These are phyloP conservation scores for Helostoma temminkii DNA, from an alignment of 2,797 vertebrate genomes.

Conservation along the genomic window DNA sequence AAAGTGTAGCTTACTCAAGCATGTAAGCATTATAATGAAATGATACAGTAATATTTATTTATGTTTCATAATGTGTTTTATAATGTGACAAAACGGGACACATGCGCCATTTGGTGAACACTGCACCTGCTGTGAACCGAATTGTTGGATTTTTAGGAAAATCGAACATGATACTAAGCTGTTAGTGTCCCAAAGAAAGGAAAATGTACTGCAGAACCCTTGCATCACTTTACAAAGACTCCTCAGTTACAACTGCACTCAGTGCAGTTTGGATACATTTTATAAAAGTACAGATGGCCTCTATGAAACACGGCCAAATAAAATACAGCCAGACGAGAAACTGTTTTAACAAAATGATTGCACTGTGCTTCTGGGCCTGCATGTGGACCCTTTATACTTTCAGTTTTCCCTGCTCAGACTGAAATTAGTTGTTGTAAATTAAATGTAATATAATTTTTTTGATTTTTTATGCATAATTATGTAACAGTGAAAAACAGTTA, in stretches of 20 bases:
- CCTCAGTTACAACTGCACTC: neutral
- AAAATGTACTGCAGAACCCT: neutral
- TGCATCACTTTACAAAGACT: neutral
- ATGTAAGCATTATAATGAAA: constrained; percentile 19
- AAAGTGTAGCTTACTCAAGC: constrained; percentile 27
- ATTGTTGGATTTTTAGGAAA: too few relatives aligned
- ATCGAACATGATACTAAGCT: neutral
- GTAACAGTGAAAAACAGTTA: too few relatives aligned
- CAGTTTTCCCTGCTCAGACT: neutral
- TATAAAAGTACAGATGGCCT: constrained; percentile 1
- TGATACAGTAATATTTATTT: too few relatives aligned
- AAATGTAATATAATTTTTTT: too few relatives aligned
- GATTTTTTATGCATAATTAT: too few relatives aligned
- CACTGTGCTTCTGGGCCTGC: neutral
- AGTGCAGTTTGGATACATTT: neutral
- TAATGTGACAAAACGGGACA: neutral
- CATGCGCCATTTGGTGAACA: constrained; percentile 7
- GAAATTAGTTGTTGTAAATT: too few relatives aligned
- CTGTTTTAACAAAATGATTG: neutral
- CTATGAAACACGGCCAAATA: too few relatives aligned
- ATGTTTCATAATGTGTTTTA: constrained; percentile 26
- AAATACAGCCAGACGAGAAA: neutral
- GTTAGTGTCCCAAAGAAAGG: too few relatives aligned
- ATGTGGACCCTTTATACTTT: neutral
- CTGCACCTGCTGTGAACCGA: constrained; percentile 11